Evolutionary conservation across 2,888 invertebrate genomes (phyloP), one percentile per base, ranked within the genome.

Genomic region (Xestobium rufovillosum): DNA sequence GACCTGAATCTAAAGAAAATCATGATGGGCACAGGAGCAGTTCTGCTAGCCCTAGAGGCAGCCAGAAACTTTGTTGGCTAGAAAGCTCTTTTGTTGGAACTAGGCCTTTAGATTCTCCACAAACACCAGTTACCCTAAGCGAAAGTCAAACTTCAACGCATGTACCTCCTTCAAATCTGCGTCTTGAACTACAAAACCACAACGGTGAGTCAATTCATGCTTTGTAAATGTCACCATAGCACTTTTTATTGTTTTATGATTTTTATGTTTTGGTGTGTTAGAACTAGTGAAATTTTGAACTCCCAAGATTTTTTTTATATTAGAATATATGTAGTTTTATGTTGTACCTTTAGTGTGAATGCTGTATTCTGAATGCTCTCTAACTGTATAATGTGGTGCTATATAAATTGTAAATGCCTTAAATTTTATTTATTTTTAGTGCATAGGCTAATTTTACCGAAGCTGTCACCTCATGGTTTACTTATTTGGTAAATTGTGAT

Each of bases 21-120:
- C 55, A 52, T n/a, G 49, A 52, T 11, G 57, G 57, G 35, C 59
- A 59, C 37, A 42, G 62, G 34, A 60, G 62, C 13, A 50, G 47
- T 23, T 60, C 60, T 4, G 55, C 53, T 6, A 60, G 62, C 41
- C 71, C 76, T 29, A 64, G 78, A 27, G 78, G 80, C 61, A 80
- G 80, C 61, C 77, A 78, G 59, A 78, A 78, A 56, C 65, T 88
- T 55, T 86, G 83, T 65, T 91, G 92, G 91, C 74, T 91, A 63
- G 92, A 92, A 66, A 90, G 89, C 66, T 89, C 89, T 47, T 92
- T 92, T 63, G 84, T 86, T 42, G 85, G 85, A 53, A 84, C 83
- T 54, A 80, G 85, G 56, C 89, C 88, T 2, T 68, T 86, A 59
- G 88, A 88, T 53, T 85, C 86, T 31, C 89, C 89, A 11, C 83